These are phyloP conservation scores for Limanda limanda DNA, from an alignment of 2,113 vertebrate species.

Conservation along the genomic window DNA sequence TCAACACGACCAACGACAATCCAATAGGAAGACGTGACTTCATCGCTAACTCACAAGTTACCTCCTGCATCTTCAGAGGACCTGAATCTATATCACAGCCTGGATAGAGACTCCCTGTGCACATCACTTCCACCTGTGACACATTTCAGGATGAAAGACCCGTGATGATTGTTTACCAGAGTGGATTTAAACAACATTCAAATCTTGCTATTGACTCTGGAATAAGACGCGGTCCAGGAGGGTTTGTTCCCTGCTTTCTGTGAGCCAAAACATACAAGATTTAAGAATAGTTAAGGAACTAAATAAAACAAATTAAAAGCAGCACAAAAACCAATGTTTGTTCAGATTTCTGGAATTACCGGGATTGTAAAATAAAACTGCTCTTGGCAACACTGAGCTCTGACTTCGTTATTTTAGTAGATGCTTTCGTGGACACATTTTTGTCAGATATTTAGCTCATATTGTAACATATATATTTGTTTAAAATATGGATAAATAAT, in stretches of 20 bases:
- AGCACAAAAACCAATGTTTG: background rate
- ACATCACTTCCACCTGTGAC: background rate
- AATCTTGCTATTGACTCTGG: background rate
- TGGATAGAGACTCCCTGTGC: background rate
- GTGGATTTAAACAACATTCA: background rate
- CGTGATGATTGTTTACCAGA: background rate
- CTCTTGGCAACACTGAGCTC: background rate
- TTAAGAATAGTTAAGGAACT: background rate
- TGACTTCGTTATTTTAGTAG: too few species aligned
- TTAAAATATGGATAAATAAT: background rate
- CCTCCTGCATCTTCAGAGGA: background rate
- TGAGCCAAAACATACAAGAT: background rate
- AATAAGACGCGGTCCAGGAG: background rate
- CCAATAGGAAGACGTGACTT: slow-evolving; percentile 48
- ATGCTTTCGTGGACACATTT: background rate
- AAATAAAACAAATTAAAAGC: background rate
- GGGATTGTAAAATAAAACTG: background rate
- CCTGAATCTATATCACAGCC: slow-evolving; percentile 1
- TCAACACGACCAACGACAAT: slow-evolving; percentile 53
- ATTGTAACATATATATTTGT: background rate
- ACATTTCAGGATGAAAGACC: background rate
- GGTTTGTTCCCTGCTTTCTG: background rate
- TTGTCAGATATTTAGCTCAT: background rate
- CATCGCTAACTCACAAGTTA: slow-evolving; percentile 2
- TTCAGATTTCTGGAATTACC: background rate